Percentiles rank a stretch among this genome's conserved stretches.
phyloP scores from a whole-genome alignment of 2,113 vertebrate species.

The Grammomys dolichurus region DNA sequence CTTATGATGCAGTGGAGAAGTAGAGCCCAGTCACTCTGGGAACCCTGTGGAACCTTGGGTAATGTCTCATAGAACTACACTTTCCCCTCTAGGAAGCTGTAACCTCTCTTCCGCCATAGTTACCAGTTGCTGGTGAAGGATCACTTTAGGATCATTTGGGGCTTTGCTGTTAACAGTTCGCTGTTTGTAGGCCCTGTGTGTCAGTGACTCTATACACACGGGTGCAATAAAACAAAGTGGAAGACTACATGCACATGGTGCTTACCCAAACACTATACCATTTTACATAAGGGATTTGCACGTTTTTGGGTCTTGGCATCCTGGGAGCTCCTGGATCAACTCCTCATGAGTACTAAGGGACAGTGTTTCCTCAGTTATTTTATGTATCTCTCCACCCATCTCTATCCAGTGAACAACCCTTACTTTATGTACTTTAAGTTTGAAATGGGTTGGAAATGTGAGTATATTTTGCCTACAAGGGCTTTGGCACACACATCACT shows the following conservation, averaged over 20 bases:
- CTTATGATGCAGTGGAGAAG: fast-evolving
- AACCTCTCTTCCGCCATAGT: background rate
- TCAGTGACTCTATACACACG: background rate
- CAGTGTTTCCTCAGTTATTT: background rate
- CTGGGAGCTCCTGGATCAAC: background rate
- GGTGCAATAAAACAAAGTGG: background rate
- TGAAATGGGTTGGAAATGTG: background rate
- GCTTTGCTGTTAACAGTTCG: background rate
- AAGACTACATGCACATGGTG: background rate
- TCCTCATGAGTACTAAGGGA: background rate
- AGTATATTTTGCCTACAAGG: background rate
- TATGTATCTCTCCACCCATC: background rate
- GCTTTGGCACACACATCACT: background rate
- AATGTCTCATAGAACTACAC: background rate
- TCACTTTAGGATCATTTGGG: background rate
- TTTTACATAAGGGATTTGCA: background rate
- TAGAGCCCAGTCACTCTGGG: fast-evolving
- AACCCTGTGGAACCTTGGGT: background rate
- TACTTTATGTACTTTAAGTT: background rate
- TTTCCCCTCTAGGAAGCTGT: background rate
- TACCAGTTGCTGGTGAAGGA: background rate
- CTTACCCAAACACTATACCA: background rate
- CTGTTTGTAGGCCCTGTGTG: background rate
- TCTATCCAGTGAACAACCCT: background rate
- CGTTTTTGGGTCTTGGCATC: background rate